Conservation (phyloP, 2,113 vertebrate species). For the Caranx melampygus region DNA sequence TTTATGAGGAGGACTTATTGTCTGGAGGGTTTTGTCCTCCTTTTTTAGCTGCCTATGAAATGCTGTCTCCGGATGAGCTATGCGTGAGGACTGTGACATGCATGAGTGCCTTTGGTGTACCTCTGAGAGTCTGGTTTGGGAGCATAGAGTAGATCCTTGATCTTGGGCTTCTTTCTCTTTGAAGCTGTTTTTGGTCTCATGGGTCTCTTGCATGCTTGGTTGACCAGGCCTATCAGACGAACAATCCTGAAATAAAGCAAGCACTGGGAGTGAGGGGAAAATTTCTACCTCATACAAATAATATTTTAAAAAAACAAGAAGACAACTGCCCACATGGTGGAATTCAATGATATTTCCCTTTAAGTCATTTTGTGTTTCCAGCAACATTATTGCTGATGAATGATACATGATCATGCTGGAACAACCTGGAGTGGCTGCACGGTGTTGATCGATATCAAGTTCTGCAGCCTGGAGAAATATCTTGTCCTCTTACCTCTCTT, state of each 20-base stretch:
- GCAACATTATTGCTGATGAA: slow-evolving; percentile 1
- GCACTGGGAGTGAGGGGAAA: slow-evolving; percentile 25
- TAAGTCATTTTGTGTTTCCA: not conserved
- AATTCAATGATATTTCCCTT: slow-evolving; percentile 26
- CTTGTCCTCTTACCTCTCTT: slow-evolving; percentile 87
- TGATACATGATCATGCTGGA: not conserved
- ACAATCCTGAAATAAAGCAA: slow-evolving; percentile 86
- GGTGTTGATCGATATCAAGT: not conserved
- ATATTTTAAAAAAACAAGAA: too few species aligned
- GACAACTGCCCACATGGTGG: not conserved
- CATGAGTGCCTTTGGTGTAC: slow-evolving; percentile 79
- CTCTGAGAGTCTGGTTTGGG: slow-evolving; percentile 86
- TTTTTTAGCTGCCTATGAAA: slow-evolving; percentile 57
- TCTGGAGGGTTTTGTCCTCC: slow-evolving; percentile 39
- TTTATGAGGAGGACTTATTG: slow-evolving; percentile 57
- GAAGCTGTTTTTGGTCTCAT: slow-evolving; percentile 86
- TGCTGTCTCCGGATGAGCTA: slow-evolving; percentile 39
- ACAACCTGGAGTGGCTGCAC: not conserved
- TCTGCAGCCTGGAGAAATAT: not conserved
- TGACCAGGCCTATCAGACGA: slow-evolving; percentile 94
- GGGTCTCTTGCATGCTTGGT: slow-evolving; percentile 92
- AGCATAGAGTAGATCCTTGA: slow-evolving; percentile 91
- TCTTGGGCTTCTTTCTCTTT: slow-evolving; percentile 91
- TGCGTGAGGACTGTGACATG: slow-evolving; percentile 60
- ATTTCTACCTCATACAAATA: slow-evolving; percentile 2